Percentiles rank a stretch among this genome's conserved stretches.
Conservation (phyloP, 2,113 vertebrate genomes). For the Actenoides lindsayi region DNA sequence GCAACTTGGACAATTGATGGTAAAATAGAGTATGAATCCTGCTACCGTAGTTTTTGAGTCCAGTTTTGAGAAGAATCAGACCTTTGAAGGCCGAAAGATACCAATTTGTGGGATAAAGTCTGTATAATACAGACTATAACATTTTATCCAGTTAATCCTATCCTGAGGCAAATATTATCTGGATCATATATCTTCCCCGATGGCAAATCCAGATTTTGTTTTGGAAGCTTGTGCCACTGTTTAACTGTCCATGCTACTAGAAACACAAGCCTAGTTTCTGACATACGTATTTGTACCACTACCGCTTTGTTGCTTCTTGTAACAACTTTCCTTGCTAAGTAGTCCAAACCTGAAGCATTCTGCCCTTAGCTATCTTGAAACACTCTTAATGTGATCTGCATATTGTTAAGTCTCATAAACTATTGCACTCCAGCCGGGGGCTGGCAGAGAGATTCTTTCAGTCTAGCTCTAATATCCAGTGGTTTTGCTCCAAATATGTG, state of each 20-base stretch:
- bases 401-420: not conserved
- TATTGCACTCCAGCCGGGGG: fast-evolving
- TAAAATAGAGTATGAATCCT: fast-evolving
- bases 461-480: not conserved
- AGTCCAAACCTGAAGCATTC: not conserved
- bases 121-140: not conserved
- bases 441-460: not conserved
- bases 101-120: not conserved
- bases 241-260: not conserved
- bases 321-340: not conserved
- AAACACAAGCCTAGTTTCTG: not conserved
- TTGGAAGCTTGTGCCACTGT: not conserved
- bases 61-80: not conserved
- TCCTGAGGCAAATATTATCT: not conserved
- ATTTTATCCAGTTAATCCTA: not conserved
- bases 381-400: not conserved
- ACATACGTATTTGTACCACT: not conserved
- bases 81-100: not conserved
- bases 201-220: not conserved
- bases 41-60: not conserved
- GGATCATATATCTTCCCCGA: not conserved
- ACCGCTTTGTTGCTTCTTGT: not conserved
- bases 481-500: not conserved
- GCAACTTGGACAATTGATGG: not conserved
- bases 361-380: not conserved